Evolutionary conservation across 2,797 vertebrate species (phyloP).

Genomic region (Aplochiton taeniatus): DNA sequence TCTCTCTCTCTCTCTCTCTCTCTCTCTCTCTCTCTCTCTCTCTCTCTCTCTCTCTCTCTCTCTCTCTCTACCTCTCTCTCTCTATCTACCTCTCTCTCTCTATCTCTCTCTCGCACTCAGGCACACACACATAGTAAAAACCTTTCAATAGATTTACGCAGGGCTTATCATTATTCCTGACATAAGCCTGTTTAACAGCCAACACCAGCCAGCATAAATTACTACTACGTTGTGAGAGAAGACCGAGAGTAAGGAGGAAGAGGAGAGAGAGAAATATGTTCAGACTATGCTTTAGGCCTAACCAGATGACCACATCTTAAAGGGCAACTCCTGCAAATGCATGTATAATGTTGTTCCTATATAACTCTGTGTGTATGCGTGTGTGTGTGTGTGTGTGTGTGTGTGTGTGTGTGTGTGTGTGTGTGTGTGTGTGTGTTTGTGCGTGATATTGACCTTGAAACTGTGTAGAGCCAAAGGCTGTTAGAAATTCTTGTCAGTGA

Average conservation of each 20-base stretch:
- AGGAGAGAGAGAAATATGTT: neutral
- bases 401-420: neutral
- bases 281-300: neutral
- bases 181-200: conserved; percentile 9
- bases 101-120: conserved; percentile 12
- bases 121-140: neutral
- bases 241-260: neutral
- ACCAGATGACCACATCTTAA: too few species aligned
- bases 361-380: neutral
- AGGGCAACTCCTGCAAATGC: neutral
- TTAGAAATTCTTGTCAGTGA: conserved; percentile 19
- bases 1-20: neutral
- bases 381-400: neutral
- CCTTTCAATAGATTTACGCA: neutral
- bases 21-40: conserved; percentile 12
- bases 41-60: too few species aligned
- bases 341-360: neutral
- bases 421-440: neutral
- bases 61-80: conserved; percentile 7
- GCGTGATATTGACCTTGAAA: conserved; percentile 23
- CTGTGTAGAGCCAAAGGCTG: conserved; percentile 14
- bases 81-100: conserved; percentile 18
- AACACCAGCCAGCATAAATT: neutral
- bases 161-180: conserved; percentile 1
- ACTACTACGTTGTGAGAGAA: neutral